Conservation (phyloP, 1,140 invertebrate genomes). For the Halesus radiatus region DNA sequence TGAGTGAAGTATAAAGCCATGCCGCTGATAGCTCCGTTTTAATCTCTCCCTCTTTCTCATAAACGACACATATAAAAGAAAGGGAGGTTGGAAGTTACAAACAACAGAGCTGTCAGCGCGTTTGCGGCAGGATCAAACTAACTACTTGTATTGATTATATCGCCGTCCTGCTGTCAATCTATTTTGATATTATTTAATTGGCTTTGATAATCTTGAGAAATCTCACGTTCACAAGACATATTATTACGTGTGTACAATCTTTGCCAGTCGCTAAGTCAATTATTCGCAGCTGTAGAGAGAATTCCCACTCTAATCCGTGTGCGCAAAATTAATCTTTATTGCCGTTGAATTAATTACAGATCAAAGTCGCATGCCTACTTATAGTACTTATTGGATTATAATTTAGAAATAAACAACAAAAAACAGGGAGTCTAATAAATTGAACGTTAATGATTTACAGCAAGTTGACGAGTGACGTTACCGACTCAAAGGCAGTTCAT, state of each 20-base stretch:
- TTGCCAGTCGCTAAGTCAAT: no score
- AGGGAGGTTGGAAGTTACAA: no score
- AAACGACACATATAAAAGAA: no score
- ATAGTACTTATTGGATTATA: no score
- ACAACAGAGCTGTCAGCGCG: no score
- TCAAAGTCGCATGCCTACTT: not conserved
- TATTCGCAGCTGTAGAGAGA: no score
- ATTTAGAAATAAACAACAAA: no score
- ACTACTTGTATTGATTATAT: not conserved
- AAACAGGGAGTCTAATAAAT: not conserved
- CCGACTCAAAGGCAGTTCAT: no score
- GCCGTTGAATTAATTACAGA: not conserved
- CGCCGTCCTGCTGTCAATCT: constrained; percentile 1
- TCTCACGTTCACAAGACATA: not conserved
- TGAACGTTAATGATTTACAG: constrained; percentile 3
- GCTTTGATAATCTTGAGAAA: not conserved
- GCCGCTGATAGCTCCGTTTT: not conserved
- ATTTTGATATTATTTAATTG: constrained; percentile 26
- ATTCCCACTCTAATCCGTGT: not conserved
- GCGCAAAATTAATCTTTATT: not conserved
- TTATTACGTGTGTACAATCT: not conserved
- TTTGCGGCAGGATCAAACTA: no score
- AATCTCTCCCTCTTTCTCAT: no score
- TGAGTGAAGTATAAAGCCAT: not conserved
- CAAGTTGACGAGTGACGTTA: no score